Evolutionary conservation across 2,797 vertebrate species (phyloP).

Genomic region (Rhadinocentrus ornatus): DNA sequence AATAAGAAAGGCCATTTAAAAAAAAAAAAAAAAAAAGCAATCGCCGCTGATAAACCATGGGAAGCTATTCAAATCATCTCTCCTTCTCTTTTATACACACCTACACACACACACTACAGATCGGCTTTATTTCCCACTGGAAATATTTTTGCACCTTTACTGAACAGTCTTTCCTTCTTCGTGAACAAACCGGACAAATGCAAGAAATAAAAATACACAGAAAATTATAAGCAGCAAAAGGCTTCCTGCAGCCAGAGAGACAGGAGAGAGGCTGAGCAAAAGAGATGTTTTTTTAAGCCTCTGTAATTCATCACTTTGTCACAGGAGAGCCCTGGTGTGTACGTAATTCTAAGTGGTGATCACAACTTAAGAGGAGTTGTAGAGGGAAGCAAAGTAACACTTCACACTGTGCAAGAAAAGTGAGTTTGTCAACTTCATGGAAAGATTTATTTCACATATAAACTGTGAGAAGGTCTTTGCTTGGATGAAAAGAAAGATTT

Average conservation of each 20-base stretch:
- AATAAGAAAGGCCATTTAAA: constrained; percentile 63
- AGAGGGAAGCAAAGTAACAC: constrained; percentile 44
- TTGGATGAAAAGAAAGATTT: not conserved
- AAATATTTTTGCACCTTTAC: constrained; percentile 27
- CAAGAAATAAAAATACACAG: constrained; percentile 3
- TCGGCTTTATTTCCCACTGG: constrained; percentile 30
- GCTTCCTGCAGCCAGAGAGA: constrained; percentile 40
- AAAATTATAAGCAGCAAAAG: constrained; percentile 18
- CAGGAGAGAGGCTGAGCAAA: constrained; percentile 36
- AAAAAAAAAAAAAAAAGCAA: constrained; percentile 57
- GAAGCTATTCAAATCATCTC: constrained; percentile 53
- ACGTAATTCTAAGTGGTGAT: constrained; percentile 58
- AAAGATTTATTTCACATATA: constrained; percentile 45
- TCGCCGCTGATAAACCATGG: constrained; percentile 54
- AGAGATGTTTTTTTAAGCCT: constrained; percentile 50
- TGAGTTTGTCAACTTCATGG: constrained; percentile 51
- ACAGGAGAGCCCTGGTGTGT: constrained; percentile 53
- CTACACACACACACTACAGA: constrained; percentile 2
- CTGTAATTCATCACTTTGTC: constrained; percentile 67
- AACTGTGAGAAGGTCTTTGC: constrained; percentile 34
- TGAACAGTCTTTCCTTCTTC: constrained; percentile 8
- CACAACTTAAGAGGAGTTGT: constrained; percentile 49
- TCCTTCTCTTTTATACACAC: not conserved
- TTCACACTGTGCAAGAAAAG: constrained; percentile 13
- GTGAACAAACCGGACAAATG: constrained; percentile 22